Evolutionary conservation across 2,113 vertebrate species (phyloP), one percentile per base, ranked within the genome.

Genomic region (Eptesicus fuscus): DNA sequence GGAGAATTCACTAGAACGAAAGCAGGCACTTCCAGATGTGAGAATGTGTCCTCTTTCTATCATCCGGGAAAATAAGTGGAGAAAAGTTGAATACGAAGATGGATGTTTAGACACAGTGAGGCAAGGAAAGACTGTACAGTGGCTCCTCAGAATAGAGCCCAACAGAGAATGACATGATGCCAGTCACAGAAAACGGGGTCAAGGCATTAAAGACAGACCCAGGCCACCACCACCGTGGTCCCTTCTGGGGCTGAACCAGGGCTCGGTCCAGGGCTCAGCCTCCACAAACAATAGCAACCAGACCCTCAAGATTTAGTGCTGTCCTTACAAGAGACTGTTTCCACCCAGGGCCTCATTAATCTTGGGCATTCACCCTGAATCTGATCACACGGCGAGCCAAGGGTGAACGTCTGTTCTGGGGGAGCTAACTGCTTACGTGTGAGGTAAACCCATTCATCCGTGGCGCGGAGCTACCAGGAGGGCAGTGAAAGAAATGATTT

Each of bases 321-420:
- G 37, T 92, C 91, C 95, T 95, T 83, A 84, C 61, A 82, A 78
- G 94, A 92, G 77, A 85, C 93, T 97, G 96, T 95, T 96, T 96
- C 92, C 88, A 94, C 95, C 95, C 71, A 51, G 47, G 91, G 53
- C 14, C 88, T 95, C 97, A 96, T 97, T 92, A 97, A 97, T 97
- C 96, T 97, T 91, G 32, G 8, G 37, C 82, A 23, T 71, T 96
- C 85, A 94, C 88, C 88, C 82, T 22, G 82, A 84, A 86, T 92
- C n/a, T 47, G 76, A 95, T 96, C 96, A 95, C 63, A 25, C 79
- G 92, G 78, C 1, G 0, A 94, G 78, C 85, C 63, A 85, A 95
- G 93, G 92, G 92, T 86, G 96, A 93, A 85, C 94, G 94, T 79
- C 88, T 78, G 73, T 92, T 97, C 88, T 96, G 59, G 69, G 77